Evolutionary conservation across 37 sponge, comb jelly and placozoan genomes (phyloP).

Genomic region (Haliclona indistincta): DNA sequence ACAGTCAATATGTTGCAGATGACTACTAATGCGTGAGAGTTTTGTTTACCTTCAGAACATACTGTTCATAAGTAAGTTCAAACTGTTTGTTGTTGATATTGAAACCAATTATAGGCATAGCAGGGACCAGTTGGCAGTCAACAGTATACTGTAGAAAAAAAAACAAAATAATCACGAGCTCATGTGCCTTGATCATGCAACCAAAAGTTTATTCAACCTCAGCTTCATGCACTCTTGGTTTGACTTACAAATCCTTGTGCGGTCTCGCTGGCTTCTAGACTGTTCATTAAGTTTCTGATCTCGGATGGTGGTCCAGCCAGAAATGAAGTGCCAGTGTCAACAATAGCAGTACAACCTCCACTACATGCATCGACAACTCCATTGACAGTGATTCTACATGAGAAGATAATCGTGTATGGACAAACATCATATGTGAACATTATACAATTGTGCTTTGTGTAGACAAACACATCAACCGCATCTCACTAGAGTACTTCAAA

Average conservation of each 20-base stretch:
- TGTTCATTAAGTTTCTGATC: constrained; percentile 37
- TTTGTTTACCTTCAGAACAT: constrained; percentile 47
- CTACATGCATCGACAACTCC: constrained; percentile 4
- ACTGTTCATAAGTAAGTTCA: constrained; percentile 58
- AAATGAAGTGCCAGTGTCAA: constrained; percentile 97
- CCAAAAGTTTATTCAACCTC: not conserved
- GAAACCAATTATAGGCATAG: constrained; percentile 73
- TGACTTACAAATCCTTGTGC: constrained; percentile 67
- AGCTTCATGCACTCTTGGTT: not conserved
- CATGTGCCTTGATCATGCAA: not conserved
- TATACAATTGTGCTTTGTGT: too few relatives aligned
- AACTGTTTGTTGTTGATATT: constrained; percentile 46
- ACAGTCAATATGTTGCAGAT: too few relatives aligned
- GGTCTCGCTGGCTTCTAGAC: constrained; percentile 21
- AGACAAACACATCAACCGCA: too few relatives aligned
- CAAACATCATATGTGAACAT: too few relatives aligned
- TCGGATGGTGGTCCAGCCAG: constrained; percentile 84
- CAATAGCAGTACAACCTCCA: constrained; percentile 90
- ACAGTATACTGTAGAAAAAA: constrained; percentile 49
- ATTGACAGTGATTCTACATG: too few relatives aligned
- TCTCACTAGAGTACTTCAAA: too few relatives aligned
- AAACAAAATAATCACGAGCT: too few relatives aligned
- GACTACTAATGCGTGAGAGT: too few relatives aligned
- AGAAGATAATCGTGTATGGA: too few relatives aligned
- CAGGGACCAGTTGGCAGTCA: constrained; percentile 53